Conservation (phyloP, 2,888 invertebrate species). For the Euphydryas editha region DNA sequence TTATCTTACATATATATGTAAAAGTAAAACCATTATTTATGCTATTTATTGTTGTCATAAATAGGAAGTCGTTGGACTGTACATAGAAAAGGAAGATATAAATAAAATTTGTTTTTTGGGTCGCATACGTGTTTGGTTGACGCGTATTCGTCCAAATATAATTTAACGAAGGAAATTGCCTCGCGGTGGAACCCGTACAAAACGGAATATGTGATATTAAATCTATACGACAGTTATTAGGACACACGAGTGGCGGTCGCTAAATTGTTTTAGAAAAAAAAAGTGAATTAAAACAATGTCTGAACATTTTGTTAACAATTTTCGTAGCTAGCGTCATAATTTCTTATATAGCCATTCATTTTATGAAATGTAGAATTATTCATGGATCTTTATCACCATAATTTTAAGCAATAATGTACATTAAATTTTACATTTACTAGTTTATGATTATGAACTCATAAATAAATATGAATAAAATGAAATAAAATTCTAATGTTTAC, state of each 20-base stretch:
- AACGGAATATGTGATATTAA: slow-evolving; percentile 80
- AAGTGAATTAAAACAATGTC: slow-evolving; percentile 46
- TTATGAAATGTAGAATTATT: slow-evolving; percentile 3
- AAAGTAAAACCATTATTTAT: neutral
- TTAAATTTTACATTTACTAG: neutral
- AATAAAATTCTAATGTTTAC: neutral
- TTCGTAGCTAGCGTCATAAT: slow-evolving; percentile 51
- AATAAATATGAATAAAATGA: neutral
- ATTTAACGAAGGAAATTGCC: slow-evolving; percentile 81
- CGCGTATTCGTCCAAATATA: slow-evolving; percentile 77
- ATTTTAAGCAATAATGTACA: neutral
- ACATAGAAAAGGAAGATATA: slow-evolving; percentile 59
- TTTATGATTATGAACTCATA: neutral
- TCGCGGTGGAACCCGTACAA: slow-evolving; percentile 69
- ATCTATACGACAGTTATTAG: slow-evolving; percentile 81
- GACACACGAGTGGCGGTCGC: slow-evolving; percentile 36
- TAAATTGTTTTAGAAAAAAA: slow-evolving; percentile 39
- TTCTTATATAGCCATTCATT: neutral
- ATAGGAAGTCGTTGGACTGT: slow-evolving; percentile 46
- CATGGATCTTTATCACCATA: neutral
- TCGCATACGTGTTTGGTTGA: slow-evolving; percentile 77
- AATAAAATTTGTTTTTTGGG: slow-evolving; percentile 75
- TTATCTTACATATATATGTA: neutral
- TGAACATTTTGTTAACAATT: slow-evolving; percentile 60
- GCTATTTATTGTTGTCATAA: slow-evolving; percentile 19